These are phyloP conservation scores for Anadara kagoshimensis DNA, from an alignment of 1,140 invertebrate genomes.

Conservation along the genomic window DNA sequence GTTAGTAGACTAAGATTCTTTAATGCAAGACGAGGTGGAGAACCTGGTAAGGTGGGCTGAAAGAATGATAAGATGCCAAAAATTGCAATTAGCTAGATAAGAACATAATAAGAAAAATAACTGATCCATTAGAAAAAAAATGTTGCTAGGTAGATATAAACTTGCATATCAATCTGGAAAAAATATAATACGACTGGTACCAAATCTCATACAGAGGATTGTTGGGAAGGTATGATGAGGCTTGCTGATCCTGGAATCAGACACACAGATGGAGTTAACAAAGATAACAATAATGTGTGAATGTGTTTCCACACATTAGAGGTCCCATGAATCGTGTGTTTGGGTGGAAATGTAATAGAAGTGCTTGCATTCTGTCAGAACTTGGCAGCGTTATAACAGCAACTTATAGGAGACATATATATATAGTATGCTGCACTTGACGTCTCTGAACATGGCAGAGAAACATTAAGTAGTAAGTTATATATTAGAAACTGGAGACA, in stretches of 20 bases:
- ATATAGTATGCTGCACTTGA: too few species aligned
- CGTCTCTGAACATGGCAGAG: too few species aligned
- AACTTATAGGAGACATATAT: too few species aligned
- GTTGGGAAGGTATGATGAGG: constrained; percentile 28
- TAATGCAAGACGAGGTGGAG: constrained; percentile 48
- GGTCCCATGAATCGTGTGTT: constrained; percentile 32
- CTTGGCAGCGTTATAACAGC: too few species aligned
- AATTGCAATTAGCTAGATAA: constrained; percentile 34
- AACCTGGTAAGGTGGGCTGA: constrained; percentile 31
- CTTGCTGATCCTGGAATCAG: constrained; percentile 15
- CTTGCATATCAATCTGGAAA: constrained; percentile 7
- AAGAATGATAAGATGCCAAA: constrained; percentile 39
- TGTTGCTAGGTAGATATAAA: neutral
- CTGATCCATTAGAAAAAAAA: neutral
- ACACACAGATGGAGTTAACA: constrained; percentile 14
- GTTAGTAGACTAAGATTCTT: too few species aligned
- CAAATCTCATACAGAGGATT: constrained; percentile 37
- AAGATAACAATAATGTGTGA: constrained; percentile 14
- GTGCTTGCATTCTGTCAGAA: too few species aligned
- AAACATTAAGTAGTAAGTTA: too few species aligned
- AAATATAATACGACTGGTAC: constrained; percentile 6
- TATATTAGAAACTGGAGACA: too few species aligned
- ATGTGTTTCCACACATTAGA: constrained; percentile 30
- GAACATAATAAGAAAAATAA: neutral
- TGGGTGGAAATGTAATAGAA: too few species aligned